Conservation (phyloP, 2,113 vertebrate species). For the Eurystomus gularis region DNA sequence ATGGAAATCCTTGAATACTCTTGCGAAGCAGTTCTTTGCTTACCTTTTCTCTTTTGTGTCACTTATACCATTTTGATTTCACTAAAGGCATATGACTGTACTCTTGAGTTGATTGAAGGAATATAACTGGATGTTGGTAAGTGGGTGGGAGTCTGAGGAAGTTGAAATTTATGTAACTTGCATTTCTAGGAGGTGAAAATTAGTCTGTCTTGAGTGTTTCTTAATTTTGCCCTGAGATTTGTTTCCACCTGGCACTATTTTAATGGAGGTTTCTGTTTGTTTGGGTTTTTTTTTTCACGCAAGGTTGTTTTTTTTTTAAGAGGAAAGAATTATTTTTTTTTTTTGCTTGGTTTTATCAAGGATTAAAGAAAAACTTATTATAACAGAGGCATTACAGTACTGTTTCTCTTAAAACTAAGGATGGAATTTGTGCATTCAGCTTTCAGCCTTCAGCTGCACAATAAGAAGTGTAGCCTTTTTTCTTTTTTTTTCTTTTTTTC, state of each 20-base stretch:
- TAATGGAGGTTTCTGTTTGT: neutral
- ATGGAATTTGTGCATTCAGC: neutral
- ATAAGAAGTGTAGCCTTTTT: neutral
- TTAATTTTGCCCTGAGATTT: neutral
- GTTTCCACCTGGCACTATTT: neutral
- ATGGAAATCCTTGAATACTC: neutral
- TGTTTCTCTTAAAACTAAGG: neutral
- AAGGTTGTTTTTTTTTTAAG: neutral
- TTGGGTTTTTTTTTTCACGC: neutral
- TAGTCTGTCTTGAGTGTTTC: neutral
- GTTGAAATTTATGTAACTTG: neutral
- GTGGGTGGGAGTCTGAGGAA: neutral
- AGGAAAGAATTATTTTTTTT: neutral
- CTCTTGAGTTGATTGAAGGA: neutral
- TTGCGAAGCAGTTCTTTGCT: neutral
- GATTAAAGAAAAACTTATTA: neutral
- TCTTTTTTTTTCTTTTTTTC: too few relatives aligned
- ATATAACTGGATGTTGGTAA: neutral
- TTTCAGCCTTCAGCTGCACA: neutral
- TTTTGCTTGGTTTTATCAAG: neutral
- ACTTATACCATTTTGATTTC: neutral
- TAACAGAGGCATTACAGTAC: neutral
- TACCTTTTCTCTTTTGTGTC: neutral
- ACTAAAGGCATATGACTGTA: neutral
- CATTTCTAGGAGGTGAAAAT: constrained; percentile 6